These are phyloP conservation scores for Seriola quinqueradiata DNA, from an alignment of 2,113 vertebrate species.

Conservation along the genomic window DNA sequence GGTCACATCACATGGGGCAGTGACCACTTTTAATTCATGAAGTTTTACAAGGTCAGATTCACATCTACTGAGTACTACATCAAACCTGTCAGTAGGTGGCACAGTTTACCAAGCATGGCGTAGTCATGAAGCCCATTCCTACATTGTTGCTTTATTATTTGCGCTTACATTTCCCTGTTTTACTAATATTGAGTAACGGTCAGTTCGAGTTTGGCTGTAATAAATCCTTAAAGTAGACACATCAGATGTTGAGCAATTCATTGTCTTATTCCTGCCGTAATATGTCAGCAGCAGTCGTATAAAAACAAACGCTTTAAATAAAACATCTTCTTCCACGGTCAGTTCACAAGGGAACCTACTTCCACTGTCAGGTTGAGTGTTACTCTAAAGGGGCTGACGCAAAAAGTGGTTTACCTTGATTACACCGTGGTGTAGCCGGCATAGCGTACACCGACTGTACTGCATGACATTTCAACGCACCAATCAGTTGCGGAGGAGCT, in stretches of 20 bases:
- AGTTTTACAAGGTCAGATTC: neutral
- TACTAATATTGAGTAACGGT: neutral
- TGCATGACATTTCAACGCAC: constrained; percentile 77
- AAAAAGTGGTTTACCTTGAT: constrained; percentile 37
- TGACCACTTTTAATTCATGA: neutral
- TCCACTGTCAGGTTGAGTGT: neutral
- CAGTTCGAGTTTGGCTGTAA: neutral
- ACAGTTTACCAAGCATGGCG: constrained; percentile 39
- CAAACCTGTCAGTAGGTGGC: constrained; percentile 67
- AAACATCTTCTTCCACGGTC: neutral
- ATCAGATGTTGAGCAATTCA: neutral
- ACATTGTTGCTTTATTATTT: neutral
- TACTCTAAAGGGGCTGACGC: neutral
- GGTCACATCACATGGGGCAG: neutral
- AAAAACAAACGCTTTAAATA: neutral
- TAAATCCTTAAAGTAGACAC: neutral
- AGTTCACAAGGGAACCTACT: no score
- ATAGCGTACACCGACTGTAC: constrained; percentile 29
- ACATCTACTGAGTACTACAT: neutral
- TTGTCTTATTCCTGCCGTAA: neutral
- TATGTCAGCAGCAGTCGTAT: neutral
- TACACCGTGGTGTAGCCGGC: constrained; percentile 8
- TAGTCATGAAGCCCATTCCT: neutral
- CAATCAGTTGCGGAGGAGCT: constrained; percentile 79
- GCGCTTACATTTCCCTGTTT: neutral